Evolutionary conservation across 2,113 vertebrate species (phyloP).

Genomic region (Pseudonaja textilis): DNA sequence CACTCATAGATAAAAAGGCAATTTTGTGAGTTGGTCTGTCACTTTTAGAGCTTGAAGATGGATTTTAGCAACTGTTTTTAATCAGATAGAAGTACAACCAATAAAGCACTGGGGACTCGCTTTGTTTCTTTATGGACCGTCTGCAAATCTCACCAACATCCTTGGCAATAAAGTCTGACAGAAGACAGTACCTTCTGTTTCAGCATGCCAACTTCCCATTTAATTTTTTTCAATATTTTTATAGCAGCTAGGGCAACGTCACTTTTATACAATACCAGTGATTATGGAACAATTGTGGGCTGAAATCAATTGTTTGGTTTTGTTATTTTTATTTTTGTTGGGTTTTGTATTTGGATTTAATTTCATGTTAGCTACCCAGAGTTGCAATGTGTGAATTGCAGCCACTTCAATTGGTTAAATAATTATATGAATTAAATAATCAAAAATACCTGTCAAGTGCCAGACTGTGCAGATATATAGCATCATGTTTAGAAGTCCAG

Average conservation of each 20-base stretch:
- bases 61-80: background rate
- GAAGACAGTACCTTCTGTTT: background rate
- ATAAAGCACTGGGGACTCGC: background rate
- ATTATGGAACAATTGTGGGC: background rate
- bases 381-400: background rate
- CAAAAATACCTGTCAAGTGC: background rate
- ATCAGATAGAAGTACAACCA: background rate
- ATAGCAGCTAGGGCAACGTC: background rate
- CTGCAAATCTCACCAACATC: background rate
- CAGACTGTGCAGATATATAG: background rate
- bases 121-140: background rate
- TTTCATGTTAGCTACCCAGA: background rate
- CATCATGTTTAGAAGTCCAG: background rate
- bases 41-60: background rate
- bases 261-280: background rate
- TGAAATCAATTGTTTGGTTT: background rate
- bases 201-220: background rate
- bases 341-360: background rate
- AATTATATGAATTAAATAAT: background rate
- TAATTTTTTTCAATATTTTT: background rate
- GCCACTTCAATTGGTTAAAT: background rate
- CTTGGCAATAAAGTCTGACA: background rate
- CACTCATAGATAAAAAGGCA: background rate
- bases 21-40: background rate
- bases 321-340: background rate